Percentiles rank a stretch among this genome's conserved stretches.
These are phyloP conservation scores for Noturus placidus DNA, from an alignment of 2,113 vertebrate genomes.

Conservation along the genomic window DNA sequence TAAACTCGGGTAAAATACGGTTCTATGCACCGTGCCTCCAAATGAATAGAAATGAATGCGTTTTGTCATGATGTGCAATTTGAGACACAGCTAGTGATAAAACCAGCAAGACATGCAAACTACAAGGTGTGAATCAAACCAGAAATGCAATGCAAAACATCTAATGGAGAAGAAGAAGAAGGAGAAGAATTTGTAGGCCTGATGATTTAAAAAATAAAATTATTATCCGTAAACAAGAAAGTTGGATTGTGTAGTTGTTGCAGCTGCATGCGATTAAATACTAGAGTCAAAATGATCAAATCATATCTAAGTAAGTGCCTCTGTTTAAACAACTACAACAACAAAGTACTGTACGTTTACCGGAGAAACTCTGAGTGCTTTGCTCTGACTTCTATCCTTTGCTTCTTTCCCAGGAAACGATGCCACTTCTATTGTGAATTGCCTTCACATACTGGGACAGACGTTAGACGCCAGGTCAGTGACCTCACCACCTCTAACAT, in stretches of 20 bases:
- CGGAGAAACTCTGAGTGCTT: background rate
- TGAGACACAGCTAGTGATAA: background rate
- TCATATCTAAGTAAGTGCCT: background rate
- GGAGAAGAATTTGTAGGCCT: background rate
- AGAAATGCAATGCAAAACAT: background rate
- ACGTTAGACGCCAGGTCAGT: constrained; percentile 91
- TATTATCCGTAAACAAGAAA: background rate
- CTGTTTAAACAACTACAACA: background rate
- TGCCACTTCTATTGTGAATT: constrained; percentile 94
- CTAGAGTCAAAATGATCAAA: too few relatives aligned
- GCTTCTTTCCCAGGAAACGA: constrained; percentile 80
- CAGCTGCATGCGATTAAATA: background rate
- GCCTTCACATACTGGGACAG: constrained; percentile 94
- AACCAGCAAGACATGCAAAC: background rate
- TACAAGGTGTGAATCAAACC: background rate
- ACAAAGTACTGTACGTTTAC: too few relatives aligned
- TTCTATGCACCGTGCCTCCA: background rate
- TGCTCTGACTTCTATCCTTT: background rate
- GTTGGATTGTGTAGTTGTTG: background rate
- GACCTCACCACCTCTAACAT: background rate
- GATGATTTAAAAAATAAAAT: background rate
- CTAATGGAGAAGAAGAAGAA: background rate
- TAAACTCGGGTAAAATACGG: background rate
- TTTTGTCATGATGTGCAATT: background rate
- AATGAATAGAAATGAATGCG: background rate